phyloP scores from a whole-genome alignment of 2,797 vertebrate genomes.

The Salmo trutta region DNA sequence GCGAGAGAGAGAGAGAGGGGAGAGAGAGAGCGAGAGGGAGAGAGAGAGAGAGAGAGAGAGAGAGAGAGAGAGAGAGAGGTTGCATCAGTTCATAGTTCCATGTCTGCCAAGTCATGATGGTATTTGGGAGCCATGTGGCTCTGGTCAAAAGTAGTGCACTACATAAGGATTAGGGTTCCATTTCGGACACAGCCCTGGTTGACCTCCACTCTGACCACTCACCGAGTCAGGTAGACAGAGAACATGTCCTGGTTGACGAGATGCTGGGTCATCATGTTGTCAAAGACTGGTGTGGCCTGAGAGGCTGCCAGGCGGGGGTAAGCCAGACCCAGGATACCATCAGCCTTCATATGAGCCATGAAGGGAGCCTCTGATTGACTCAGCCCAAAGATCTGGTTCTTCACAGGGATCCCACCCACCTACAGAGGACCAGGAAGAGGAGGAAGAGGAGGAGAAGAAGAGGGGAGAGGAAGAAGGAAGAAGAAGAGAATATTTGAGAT shows the following conservation, averaged over 20 bases:
- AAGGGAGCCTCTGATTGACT: slow-evolving; percentile 49
- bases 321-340: slow-evolving; percentile 62
- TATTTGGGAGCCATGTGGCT: too few relatives aligned
- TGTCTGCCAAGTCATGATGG: too few relatives aligned
- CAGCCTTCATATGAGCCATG: slow-evolving; percentile 53
- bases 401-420: slow-evolving; percentile 46
- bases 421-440: slow-evolving; percentile 5
- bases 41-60: too few relatives aligned
- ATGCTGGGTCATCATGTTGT: slow-evolving; percentile 54
- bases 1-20: too few relatives aligned
- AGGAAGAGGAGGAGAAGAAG: background rate
- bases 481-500: background rate
- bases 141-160: too few relatives aligned
- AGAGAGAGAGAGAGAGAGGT: too few relatives aligned
- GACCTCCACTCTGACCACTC: slow-evolving; percentile 15
- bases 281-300: slow-evolving; percentile 50
- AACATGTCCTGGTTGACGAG: slow-evolving; percentile 49
- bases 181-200: background rate
- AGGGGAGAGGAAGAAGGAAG: background rate
- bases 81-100: too few relatives aligned
- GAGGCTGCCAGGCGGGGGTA: slow-evolving; percentile 48
- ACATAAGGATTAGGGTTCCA: background rate
- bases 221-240: slow-evolving; percentile 55
- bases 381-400: slow-evolving; percentile 53
- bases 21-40: too few relatives aligned